Evolutionary conservation across 2,888 invertebrate genomes (phyloP).

Genomic region (Dynastes maya): DNA sequence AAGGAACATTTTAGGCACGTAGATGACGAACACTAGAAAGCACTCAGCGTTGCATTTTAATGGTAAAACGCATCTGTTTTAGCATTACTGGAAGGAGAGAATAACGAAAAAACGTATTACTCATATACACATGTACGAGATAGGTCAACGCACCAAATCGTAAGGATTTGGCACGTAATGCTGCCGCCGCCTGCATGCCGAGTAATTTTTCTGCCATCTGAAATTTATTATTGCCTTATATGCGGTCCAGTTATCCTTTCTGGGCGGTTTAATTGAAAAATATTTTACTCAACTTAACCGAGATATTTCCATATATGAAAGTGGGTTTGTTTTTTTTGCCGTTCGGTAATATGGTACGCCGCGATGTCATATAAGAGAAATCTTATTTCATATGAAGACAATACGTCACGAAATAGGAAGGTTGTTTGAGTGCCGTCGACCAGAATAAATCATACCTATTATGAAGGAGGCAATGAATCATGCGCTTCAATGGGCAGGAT

Average conservation of each 20-base stretch:
- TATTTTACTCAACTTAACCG: slow-evolving; percentile 33
- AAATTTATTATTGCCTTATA: slow-evolving; percentile 40
- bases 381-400: slow-evolving; percentile 39
- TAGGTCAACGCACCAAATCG: slow-evolving; percentile 35
- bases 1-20: neutral
- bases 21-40: slow-evolving; percentile 15
- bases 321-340: slow-evolving; percentile 25
- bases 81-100: neutral
- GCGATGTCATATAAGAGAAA: slow-evolving; percentile 21
- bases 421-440: slow-evolving; percentile 21
- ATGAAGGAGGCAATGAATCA: slow-evolving; percentile 32
- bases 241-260: slow-evolving; percentile 38
- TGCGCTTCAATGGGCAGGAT: neutral
- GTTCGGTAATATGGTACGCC: slow-evolving; percentile 22
- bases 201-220: slow-evolving; percentile 39
- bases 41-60: slow-evolving; percentile 27
- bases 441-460: neutral
- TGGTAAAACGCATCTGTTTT: slow-evolving; percentile 22
- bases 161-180: slow-evolving; percentile 37
- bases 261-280: slow-evolving; percentile 37
- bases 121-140: slow-evolving; percentile 18
- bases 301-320: slow-evolving; percentile 36
- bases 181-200: slow-evolving; percentile 9
- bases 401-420: slow-evolving; percentile 43
- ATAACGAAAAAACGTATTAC: slow-evolving; percentile 1